Percentiles rank a stretch among this genome's conserved stretches.
phyloP scores from a whole-genome alignment of 2,888 invertebrate species.

The Caradrina kadenii region DNA sequence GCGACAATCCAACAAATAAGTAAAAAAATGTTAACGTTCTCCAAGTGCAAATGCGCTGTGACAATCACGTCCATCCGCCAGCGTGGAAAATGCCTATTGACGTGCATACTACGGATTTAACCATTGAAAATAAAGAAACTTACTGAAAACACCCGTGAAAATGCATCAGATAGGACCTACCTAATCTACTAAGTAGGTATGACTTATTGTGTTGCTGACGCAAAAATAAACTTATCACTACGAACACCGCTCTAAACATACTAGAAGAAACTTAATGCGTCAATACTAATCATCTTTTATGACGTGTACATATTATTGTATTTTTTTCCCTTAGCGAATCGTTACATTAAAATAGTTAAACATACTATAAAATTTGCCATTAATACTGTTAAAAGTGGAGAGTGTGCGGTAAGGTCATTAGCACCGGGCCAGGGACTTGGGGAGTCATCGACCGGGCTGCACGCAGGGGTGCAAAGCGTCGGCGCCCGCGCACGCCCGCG shows the following conservation, averaged over 20 bases:
- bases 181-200: constrained; percentile 4
- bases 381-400: constrained; percentile 74
- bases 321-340: constrained; percentile 5
- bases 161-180: constrained; percentile 4
- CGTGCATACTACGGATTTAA: constrained; percentile 16
- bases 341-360: constrained; percentile 39
- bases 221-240: constrained; percentile 10
- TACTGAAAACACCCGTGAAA: constrained; percentile 23
- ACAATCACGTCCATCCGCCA: constrained; percentile 22
- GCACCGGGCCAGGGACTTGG: constrained; percentile 78
- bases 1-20: constrained; percentile 39
- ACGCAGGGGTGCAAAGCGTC: constrained; percentile 76
- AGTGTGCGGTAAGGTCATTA: constrained; percentile 81
- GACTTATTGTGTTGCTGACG: constrained; percentile 24
- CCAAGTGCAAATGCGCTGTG: constrained; percentile 18
- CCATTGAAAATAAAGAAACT: constrained; percentile 19
- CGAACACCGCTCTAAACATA: constrained; percentile 18
- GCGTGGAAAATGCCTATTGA: constrained; percentile 8
- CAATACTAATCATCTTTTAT: constrained; percentile 8
- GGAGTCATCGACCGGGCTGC: constrained; percentile 85
- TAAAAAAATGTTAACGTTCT: constrained; percentile 16
- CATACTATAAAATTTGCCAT: constrained; percentile 73
- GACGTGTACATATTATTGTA: constrained; percentile 4
- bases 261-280: constrained; percentile 19
- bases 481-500: constrained; percentile 66